Evolutionary conservation across 2,797 vertebrate genomes (phyloP), one percentile per base, ranked within the genome.

Genomic region (Hipposideros larvatus): DNA sequence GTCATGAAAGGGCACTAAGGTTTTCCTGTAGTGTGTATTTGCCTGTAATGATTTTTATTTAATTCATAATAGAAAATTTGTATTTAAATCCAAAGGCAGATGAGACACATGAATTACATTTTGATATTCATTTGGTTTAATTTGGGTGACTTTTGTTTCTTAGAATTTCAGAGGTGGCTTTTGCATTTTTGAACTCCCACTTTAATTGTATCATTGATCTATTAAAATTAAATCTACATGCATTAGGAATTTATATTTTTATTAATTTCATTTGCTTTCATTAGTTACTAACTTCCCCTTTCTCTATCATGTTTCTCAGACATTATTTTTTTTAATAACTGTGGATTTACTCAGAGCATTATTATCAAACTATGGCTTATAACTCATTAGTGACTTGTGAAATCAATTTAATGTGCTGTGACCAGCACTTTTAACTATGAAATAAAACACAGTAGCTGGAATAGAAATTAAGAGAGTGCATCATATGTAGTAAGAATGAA

Each of bases 211-310:
- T 59, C 10, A 61, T 31, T 91, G 65, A 87, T 28, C 74, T 84
- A 70, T 74, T 87, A 83, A 90, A 83, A 86, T 37, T 34, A 82
- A 96, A 84, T 7, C 43, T 65, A 87, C 37, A 68, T 59, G 19
- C 21, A 57, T 41, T 77, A 73, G 75, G 79, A 83, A 63, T 78
- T 83, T 83, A 41, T 68, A 78, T 87, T 83, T 91, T 66, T 55
- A 71, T 85, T 75, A 95, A 84, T 13, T 68, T 63, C 1, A 63
- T 94, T 93, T 95, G 34, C 66, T 91, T 91, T 86, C 55, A 66
- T 63, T 83, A 48, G 19, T 82, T 87, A 34, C 48, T 90, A 75
- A 90, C 5, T 16, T 46, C 26, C 14, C 21, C 28, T 10, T 94
- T 61, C 74, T 61, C 37, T 68, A 28, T 78, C 24, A 91, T 63